A percentile compares a stretch with the other conserved stretches of the same genome.
Conservation (phyloP, 92 coral and sea anemone species). For the Diadumene lineata region DNA sequence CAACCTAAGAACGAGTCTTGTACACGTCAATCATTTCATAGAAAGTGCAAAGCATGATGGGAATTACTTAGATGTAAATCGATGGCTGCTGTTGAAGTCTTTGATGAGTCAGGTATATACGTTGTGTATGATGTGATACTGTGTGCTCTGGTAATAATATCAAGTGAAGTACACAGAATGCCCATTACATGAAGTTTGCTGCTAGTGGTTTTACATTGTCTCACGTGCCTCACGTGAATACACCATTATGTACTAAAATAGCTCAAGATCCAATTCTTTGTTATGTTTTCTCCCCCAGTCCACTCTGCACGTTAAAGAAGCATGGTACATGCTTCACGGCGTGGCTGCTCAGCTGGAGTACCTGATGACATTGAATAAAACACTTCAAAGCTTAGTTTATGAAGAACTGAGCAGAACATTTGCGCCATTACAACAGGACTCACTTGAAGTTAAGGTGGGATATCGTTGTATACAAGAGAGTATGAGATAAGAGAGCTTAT, state of each 20-base stretch:
- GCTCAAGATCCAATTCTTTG: too few species aligned
- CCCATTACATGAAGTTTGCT: too few species aligned
- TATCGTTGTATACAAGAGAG: too few species aligned
- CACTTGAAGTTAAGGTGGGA: conserved; percentile 35
- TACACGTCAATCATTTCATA: conserved; percentile 71
- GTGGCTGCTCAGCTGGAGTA: conserved; percentile 78
- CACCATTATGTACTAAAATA: too few species aligned
- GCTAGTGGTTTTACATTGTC: too few species aligned
- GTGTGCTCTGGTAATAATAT: too few species aligned
- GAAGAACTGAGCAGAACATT: conserved; percentile 82
- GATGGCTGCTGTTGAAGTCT: conserved; percentile 74
- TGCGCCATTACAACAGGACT: conserved; percentile 59
- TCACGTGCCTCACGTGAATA: too few species aligned
- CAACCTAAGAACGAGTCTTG: conserved; percentile 71
- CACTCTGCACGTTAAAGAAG: conserved; percentile 49
- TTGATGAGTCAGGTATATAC: conserved; percentile 78
- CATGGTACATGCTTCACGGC: conserved; percentile 83
- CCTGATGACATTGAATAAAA: conserved; percentile 53
- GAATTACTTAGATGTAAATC: conserved; percentile 56
- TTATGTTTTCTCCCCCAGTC: conserved; percentile 39
- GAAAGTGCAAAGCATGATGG: conserved; percentile 79
- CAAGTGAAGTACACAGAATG: neutral
- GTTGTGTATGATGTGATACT: neutral
- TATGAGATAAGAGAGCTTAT: neutral
- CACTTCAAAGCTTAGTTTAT: conserved; percentile 58